Evolutionary conservation across 2,113 vertebrate species (phyloP), one percentile per base, ranked within the genome.

Genomic region (Mormoops blainvillei): DNA sequence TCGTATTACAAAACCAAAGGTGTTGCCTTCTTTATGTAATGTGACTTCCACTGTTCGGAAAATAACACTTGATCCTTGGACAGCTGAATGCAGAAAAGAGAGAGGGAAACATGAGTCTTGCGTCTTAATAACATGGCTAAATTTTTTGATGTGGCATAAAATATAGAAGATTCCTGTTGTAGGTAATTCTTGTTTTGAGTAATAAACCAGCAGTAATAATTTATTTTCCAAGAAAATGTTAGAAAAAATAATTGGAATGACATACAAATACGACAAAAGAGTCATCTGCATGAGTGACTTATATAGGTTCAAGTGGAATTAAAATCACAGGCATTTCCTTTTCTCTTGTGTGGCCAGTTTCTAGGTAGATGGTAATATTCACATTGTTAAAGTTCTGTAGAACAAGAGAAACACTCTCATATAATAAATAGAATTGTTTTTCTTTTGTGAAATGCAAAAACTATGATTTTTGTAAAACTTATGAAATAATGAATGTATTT

Each of bases 1-100:
- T 99, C 99, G 99, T 98, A 99, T 99, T 96, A 99, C 99, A 96
- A 99, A 99, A 95, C 99, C 99, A 71, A 99, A 99, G 74, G 99
- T 99, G 98, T 99, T 99, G 48, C 99, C 99, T 95, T 99, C 99
- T 98, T 99, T 99, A 98, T 99, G 99, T 89, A 99, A 98, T 3
- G 99, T 99, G 97, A 99, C 99, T 96, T 99, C 99, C 77, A 99
- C 98, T 0, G 99, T 99, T 98, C 99, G 99, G 93, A 99, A 99
- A 97, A 99, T 98, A 96, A 99, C 98, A 96, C 99, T 99, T 14
- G 99, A 99, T 95, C 99, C 99, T 98, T 99, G 99, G 20, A 99
- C 98, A 48, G 99, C 99, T 99, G 93, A 70, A 77, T 16, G 56
- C 3, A 65, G 73, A 16, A 92, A 86, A 80, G 13, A 96, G 33